These are phyloP conservation scores for Cryptocephalus primarius DNA, from an alignment of 2,888 invertebrate genomes.

Conservation along the genomic window DNA sequence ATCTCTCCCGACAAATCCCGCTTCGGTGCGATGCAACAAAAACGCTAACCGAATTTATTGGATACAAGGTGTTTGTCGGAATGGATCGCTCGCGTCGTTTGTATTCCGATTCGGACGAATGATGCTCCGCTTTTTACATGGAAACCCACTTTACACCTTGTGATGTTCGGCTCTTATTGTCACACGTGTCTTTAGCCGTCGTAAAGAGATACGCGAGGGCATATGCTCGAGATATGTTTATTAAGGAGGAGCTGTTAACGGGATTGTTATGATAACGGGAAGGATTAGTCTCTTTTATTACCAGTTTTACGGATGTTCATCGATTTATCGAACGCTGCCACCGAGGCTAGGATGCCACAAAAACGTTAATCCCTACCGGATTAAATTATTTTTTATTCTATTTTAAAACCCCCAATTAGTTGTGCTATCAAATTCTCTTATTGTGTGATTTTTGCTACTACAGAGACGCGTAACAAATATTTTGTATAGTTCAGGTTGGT, in stretches of 20 bases:
- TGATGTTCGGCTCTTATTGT: constrained; percentile 31
- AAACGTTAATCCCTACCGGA: too few relatives aligned
- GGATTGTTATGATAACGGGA: constrained; percentile 15
- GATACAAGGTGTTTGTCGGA: constrained; percentile 42
- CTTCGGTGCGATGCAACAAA: constrained; percentile 33
- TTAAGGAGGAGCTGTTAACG: constrained; percentile 36
- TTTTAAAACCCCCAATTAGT: too few relatives aligned
- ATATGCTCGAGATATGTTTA: constrained; percentile 36
- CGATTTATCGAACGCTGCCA: too few relatives aligned
- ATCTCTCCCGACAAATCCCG: constrained; percentile 38
- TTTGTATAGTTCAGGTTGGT: too few relatives aligned
- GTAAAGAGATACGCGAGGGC: constrained; percentile 31
- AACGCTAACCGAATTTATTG: constrained; percentile 41
- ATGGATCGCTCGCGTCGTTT: constrained; percentile 40
- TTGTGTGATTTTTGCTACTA: too few relatives aligned
- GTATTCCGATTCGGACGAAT: constrained; percentile 40
- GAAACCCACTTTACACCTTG: constrained; percentile 39
- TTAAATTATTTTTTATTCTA: too few relatives aligned
- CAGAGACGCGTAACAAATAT: too few relatives aligned
- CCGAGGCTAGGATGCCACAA: too few relatives aligned
- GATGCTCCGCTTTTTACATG: constrained; percentile 39
- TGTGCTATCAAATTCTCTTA: too few relatives aligned
- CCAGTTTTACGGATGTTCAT: too few relatives aligned
- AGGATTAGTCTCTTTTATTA: constrained; percentile 7
- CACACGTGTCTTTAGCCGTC: constrained; percentile 30